Percentiles rank a stretch among this genome's conserved stretches.
These are phyloP conservation scores for Neotoma lepida DNA, from an alignment of 2,113 vertebrate genomes.

Conservation along the genomic window DNA sequence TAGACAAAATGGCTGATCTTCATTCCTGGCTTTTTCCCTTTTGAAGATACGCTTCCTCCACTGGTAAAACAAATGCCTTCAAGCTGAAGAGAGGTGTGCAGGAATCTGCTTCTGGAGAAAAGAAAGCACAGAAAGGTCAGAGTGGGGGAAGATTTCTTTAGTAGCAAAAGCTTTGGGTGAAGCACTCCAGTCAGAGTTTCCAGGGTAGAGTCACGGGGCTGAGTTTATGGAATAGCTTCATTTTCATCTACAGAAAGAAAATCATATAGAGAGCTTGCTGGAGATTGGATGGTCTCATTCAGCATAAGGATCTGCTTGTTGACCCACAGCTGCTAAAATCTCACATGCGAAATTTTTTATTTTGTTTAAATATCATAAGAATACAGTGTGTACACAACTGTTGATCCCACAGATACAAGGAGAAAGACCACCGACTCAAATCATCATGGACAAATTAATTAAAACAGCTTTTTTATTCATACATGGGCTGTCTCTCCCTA, in stretches of 20 bases:
- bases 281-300: not conserved
- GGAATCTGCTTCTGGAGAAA: slow-evolving; percentile 51
- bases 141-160: not conserved
- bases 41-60: not conserved
- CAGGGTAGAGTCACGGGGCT: not conserved
- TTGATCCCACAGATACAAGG: not conserved
- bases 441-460: not conserved
- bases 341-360: slow-evolving; percentile 1
- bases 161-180: not conserved
- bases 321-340: not conserved
- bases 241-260: not conserved
- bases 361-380: slow-evolving; percentile 51
- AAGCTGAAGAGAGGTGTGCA: not conserved
- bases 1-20: not conserved
- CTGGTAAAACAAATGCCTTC: slow-evolving; percentile 51
- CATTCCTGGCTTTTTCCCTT: not conserved
- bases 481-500: not conserved
- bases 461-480: not conserved
- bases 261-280: not conserved
- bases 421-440: not conserved
- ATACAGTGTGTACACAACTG: not conserved
- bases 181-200: not conserved
- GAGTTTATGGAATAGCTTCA: not conserved
- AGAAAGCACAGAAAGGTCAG: not conserved
- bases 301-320: not conserved